Evolutionary conservation across 2,888 invertebrate species (phyloP), one percentile per base, ranked within the genome.

Genomic region (Cepaea hortensis): DNA sequence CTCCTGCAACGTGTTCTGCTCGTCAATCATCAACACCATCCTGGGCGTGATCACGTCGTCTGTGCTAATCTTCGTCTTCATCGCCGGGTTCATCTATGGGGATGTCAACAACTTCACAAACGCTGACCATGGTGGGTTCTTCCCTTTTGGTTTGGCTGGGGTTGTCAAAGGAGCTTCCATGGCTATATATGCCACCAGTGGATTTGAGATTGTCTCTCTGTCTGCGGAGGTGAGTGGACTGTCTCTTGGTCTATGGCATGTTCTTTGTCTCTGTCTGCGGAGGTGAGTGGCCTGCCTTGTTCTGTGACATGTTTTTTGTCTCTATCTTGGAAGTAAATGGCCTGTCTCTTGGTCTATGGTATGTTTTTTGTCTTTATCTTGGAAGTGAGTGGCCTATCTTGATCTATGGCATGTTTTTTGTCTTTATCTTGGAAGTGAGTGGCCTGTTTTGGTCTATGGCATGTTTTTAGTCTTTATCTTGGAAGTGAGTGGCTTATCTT

Each of bases 31-130:
- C 89, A 95, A 94, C 91, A 92, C 92, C n/a, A 84, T 93, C 13
- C 90, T 94, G 55, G 93, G 94, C 4, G 89, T 92, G 46, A 85
- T 94, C 70, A 94, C 94, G 87, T 90, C 94, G 48, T 88, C 90
- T 5, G 92, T 95, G 48, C 92, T 95, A n/a, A 88, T 92, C 7
- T 92, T 95, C 80, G 93, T 94, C 55, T 92, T 94, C 48, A 85
- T 92, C 15, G 95, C 97, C 50, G 98, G 98, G 0, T 96, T 97
- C 92, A 96, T 96, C 93, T 97, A 97, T 92, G 97, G 98, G 0
- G 96, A 98, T 91, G 94, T 96, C 9, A 95, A 95, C 4, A 98
- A 98, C 93, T 98, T 98, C 98, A 96, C 96, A 0, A 95, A 90
- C 83, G 73, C 87, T 20, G 89, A 88, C 6, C 88, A 90, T 23